Base-by-base conservation (phyloP, 2,113 vertebrate species). In the Mustela nigripes region DNA sequence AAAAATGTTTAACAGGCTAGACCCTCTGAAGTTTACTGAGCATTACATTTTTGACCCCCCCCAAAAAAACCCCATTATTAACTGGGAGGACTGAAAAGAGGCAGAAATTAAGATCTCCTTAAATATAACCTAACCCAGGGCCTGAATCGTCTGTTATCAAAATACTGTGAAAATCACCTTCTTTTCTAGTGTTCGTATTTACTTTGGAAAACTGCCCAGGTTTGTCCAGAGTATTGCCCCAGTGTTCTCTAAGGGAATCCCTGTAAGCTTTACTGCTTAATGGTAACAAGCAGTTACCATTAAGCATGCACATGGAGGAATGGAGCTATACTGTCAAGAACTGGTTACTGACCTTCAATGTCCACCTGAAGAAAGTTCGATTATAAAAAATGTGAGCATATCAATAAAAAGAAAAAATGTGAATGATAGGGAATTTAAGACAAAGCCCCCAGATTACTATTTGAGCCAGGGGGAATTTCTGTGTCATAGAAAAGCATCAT, bases 1-100 rank as follows among this genome's bases (percentile, higher is more conserved):
- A 22, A 14, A 76, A 96, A 84, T 78, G 76, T 91, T 71, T 33
- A 91, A 85, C 9, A 94, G 56, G 48, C 92, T 89, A 89, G 88
- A 71, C 5, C 39, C 81, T 87, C 94, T 65, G 15, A 89, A 76
- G 63, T 50, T 19, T 39, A 58, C 42, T 91, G 26, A 33, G 36
- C 21, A 94, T 79, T n/a, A 65, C 2, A 65, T 67, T 67, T 67
- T 67, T 67, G 31, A 67, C 31, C 42, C 42, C 39, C 42, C 42
- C 42, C 63, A 71, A 5, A 91, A 31, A 87, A 80, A 83, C 53
- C 16, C 53, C 16, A 56, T 69, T 50, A 79, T 10, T 84, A 48
- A 48, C 2, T 39, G 21, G 28, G 33, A n/a, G 16, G 65, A 63
- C 1, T 94, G 7, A 81, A 91, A 62, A 81, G 48, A 76, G 58